These are phyloP conservation scores for Drosophila lacteicornis DNA, from an alignment of 1,140 invertebrate genomes.

Conservation along the genomic window DNA sequence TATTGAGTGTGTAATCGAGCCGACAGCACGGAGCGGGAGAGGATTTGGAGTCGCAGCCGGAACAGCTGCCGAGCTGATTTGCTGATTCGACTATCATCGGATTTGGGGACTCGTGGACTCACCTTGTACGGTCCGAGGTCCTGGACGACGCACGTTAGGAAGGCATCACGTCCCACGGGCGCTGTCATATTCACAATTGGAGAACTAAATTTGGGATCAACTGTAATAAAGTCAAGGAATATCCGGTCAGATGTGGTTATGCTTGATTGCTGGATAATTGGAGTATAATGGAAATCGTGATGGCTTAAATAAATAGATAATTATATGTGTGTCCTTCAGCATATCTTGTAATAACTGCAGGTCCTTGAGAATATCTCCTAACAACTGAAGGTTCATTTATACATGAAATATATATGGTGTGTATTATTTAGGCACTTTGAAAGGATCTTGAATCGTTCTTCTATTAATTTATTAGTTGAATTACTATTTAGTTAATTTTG, in stretches of 20 bases:
- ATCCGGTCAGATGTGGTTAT: conserved; percentile 22
- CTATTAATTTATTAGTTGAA: too few species aligned
- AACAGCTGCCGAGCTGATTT: conserved; percentile 30
- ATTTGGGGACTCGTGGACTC: conserved; percentile 63
- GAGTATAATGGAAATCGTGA: conserved; percentile 36
- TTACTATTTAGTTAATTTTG: too few species aligned
- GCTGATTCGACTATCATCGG: conserved; percentile 51
- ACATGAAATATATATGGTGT: background rate
- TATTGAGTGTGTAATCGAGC: conserved; percentile 82
- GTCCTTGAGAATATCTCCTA: background rate
- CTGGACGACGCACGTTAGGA: conserved; percentile 92
- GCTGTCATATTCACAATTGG: conserved; percentile 93
- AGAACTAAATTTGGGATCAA: conserved; percentile 92
- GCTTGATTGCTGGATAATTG: conserved; percentile 49
- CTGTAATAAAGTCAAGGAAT: conserved; percentile 86
- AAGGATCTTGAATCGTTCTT: too few species aligned
- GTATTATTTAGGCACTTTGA: too few species aligned
- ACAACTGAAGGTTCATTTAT: background rate
- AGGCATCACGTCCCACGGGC: conserved; percentile 92
- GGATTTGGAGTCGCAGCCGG: background rate
- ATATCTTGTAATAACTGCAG: background rate
- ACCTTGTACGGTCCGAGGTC: conserved; percentile 94
- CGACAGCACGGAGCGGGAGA: conserved; percentile 2
- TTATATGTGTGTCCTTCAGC: background rate
- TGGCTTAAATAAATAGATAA: conserved; percentile 8